A percentile compares a stretch with the other conserved stretches of the same genome.
These are phyloP conservation scores for Peromyscus nudipes DNA, from an alignment of 2,797 vertebrate species.

Conservation along the genomic window DNA sequence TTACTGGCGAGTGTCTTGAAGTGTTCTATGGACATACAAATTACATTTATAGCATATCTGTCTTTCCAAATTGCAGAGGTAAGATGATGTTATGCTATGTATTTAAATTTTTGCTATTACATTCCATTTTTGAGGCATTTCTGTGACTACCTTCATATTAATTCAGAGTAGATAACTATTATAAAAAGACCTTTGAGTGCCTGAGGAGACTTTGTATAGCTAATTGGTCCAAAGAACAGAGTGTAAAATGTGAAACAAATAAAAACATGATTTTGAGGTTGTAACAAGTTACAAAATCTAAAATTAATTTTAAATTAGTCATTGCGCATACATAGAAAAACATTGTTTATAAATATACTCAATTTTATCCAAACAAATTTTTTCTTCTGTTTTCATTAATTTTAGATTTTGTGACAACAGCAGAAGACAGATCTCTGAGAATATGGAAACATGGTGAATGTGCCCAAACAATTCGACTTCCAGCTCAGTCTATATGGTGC, in stretches of 20 bases:
- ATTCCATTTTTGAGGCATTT: slow-evolving; percentile 38
- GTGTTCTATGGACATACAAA: slow-evolving; percentile 97
- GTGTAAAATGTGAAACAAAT: not conserved
- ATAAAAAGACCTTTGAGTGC: slow-evolving; percentile 15
- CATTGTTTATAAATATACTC: slow-evolving; percentile 47
- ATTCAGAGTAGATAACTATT: slow-evolving; percentile 6
- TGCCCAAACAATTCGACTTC: slow-evolving; percentile 95
- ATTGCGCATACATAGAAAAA: slow-evolving; percentile 36
- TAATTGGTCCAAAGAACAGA: not conserved
- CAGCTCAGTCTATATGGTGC: slow-evolving; percentile 98
- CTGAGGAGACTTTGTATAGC: slow-evolving; percentile 15
- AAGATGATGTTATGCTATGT: slow-evolving; percentile 67
- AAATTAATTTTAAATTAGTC: slow-evolving; percentile 48
- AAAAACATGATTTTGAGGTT: slow-evolving; percentile 15
- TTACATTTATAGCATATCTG: slow-evolving; percentile 97
- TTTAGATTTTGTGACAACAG: slow-evolving; percentile 96
- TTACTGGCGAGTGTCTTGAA: slow-evolving; percentile 95
- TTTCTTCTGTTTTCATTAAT: slow-evolving; percentile 55
- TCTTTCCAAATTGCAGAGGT: slow-evolving; percentile 96
- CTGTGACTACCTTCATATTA: slow-evolving; percentile 20
- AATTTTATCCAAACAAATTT: slow-evolving; percentile 35
- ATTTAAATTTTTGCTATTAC: slow-evolving; percentile 47
- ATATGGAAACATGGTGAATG: slow-evolving; percentile 97
- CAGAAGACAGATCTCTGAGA: slow-evolving; percentile 95
- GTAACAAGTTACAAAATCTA: slow-evolving; percentile 44